Base-by-base conservation (phyloP, 1,140 invertebrate species). In the Rhyacophila brunnea region DNA sequence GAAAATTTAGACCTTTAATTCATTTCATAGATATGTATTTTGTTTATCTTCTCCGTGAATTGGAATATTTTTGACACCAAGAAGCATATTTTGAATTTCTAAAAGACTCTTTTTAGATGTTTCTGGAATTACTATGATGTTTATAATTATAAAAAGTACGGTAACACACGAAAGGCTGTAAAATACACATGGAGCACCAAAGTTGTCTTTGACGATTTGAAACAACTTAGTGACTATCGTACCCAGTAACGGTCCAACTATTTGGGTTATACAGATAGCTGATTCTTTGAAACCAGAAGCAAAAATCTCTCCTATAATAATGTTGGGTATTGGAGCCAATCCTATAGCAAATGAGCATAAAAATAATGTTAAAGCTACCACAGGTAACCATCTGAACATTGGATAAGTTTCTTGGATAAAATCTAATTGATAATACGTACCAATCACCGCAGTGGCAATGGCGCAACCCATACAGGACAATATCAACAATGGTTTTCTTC, bases 261-360 rank as follows among this genome's bases (percentile, higher is more conserved):
- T 74, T 0, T 84, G 78, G 0, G 81, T 81, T 34, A 86, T 68
- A 4, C 81, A 74, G 35, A 79, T 80, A 2, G 84, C 84, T 14
- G 79, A 70, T 9, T 82, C 80, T 62, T 83, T 80, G 1, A 83
- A 80, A 50, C 78, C 74, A 1, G 77, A 69, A 0, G 86, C 77
- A 53, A 86, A 85, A 57, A 87, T 75, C 70, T 88, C 83, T 5
- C 79, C 81, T 77, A 86, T 81, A 18, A 88, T 74, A 1, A 84
- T 74, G 81, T 85, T 86, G 0, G 84, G 83, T 1, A 87, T 72
- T 0, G 86, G 84, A 5, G 84, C 85, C 70, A 84, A 81, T 1
- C 85, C 86, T 0, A 79, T 40, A 52, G 70, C 66, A 55, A 76
- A 79, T 0, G 68, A 67, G 3, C 70, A 57, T 9, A 77, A 71